These are phyloP conservation scores for Papilio polyxenes DNA, from an alignment of 1,140 invertebrate species.

Conservation along the genomic window DNA sequence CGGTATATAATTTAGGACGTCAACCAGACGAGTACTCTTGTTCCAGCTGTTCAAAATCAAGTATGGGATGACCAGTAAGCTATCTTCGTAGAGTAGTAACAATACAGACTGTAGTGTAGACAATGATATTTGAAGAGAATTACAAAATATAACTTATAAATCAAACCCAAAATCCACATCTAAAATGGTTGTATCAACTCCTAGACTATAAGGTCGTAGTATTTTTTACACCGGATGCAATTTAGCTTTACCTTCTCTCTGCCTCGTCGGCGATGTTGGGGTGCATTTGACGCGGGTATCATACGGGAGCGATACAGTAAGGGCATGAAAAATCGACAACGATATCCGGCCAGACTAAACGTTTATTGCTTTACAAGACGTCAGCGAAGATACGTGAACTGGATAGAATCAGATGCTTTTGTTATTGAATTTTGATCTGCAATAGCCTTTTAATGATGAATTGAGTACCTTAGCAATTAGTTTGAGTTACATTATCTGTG, in stretches of 20 bases:
- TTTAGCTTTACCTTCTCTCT: conserved; percentile 28
- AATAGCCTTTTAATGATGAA: neutral
- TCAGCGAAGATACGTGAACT: conserved; percentile 1
- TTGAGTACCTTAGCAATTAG: too few species aligned
- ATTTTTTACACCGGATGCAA: conserved; percentile 15
- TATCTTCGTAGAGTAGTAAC: neutral
- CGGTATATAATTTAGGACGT: too few species aligned
- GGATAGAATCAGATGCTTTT: neutral
- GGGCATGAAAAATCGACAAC: conserved; percentile 15
- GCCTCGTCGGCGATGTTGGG: conserved; percentile 8
- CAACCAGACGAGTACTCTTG: neutral
- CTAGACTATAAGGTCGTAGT: neutral
- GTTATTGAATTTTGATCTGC: neutral
- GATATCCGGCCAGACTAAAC: conserved; percentile 19
- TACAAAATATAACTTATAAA: neutral
- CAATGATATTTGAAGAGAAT: neutral
- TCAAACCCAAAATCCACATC: neutral
- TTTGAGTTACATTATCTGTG: too few species aligned
- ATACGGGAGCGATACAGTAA: neutral
- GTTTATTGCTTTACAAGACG: conserved; percentile 22
- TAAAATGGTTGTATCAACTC: neutral
- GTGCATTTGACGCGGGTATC: conserved; percentile 27
- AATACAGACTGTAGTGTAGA: neutral
- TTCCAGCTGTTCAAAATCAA: neutral
- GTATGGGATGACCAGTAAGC: too few species aligned